Evolutionary conservation across 2,888 invertebrate genomes (phyloP).

Genomic region (Physocephala rufipes): DNA sequence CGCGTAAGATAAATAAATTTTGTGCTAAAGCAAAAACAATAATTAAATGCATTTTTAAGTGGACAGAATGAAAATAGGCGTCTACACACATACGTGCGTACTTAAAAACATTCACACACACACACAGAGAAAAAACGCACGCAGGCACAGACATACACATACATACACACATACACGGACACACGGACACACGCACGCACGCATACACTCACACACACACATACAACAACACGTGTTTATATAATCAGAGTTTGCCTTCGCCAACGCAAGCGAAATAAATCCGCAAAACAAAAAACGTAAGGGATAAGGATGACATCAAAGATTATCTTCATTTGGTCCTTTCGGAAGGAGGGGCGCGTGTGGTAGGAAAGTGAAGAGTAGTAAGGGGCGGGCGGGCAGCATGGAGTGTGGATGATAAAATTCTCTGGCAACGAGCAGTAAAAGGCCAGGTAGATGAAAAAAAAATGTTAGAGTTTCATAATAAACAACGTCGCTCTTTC

Average conservation of each 20-base stretch:
- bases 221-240: too few species aligned
- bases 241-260: too few species aligned
- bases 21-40: neutral
- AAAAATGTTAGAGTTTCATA: conserved; percentile 45
- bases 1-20: neutral
- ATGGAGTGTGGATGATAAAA: neutral
- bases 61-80: neutral
- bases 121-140: neutral
- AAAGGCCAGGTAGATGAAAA: conserved; percentile 34
- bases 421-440: neutral
- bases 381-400: neutral
- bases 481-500: too few species aligned
- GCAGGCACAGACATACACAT: neutral
- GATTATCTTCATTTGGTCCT: neutral
- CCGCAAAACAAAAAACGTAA: neutral
- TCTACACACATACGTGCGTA: neutral
- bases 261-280: too few species aligned
- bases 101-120: neutral
- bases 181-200: neutral
- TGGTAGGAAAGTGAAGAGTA: too few species aligned
- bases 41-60: neutral
- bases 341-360: too few species aligned
- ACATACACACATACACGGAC: neutral
- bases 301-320: neutral
- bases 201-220: neutral